Base-by-base conservation (phyloP, 53 echinoderm and acorn worm species). In the Pentamera pediparva region DNA sequence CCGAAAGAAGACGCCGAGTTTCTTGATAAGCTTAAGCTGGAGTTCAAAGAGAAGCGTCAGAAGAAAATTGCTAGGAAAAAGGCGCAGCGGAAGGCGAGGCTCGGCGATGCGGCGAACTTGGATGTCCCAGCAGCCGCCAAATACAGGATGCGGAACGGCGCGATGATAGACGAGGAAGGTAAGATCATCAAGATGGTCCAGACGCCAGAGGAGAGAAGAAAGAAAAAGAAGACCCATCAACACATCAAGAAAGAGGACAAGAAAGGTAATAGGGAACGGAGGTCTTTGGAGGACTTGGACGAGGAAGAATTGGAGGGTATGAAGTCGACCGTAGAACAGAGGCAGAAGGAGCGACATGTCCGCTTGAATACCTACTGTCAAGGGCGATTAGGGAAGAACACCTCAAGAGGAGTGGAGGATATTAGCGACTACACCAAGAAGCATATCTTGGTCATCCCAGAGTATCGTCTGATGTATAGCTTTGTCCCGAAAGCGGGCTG, bases 401-500 rank as follows among this genome's bases (percentile, higher is more conserved):
- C 15, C 37, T 1, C 10, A 13, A 33, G 31, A 25, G 32, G 34
- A 40, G 31, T 4, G 21, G 6, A 21, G 15, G 30, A 65, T n/a
- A 72, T 72, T 17, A 72, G 73, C 21, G 73, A 72, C 36, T 92
- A 84, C 78, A 84, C 87, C 6, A 48, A 75, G 69, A 62, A 39
- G 25, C 92, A 88, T 48, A 64, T 86, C 21, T 72, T 77, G 30
- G 92, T 92, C 2, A 76, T 88, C 8, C 83, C 89, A 26, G 57
- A 91, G 18, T 80, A 85, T 37, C 87, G 76, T 17, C 60, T 88
- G 8, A 71, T 88, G 29, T 96, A 91, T 70, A 91, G 96, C 61
- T 90, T 87, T 48, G 65, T 92, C 4, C 90, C 95, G 0, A 87
- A 95, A 43, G 93, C 86, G 2, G 93, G 86, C 4, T 87, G 89